phyloP scores from a whole-genome alignment of 1,140 invertebrate genomes.

The Parapsyche elsis region DNA sequence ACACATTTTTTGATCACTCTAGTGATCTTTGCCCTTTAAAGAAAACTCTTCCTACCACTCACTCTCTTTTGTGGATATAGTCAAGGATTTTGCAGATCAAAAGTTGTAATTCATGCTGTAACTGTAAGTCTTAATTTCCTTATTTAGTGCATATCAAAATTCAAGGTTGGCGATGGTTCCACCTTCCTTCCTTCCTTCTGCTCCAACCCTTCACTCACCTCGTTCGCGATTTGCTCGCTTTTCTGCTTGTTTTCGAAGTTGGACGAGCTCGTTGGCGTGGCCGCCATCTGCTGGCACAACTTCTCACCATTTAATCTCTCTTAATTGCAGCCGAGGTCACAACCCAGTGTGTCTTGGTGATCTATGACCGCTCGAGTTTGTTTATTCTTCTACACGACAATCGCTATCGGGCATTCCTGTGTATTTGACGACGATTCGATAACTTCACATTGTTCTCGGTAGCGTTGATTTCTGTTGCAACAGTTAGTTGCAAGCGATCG shows the following conservation, averaged over 20 bases:
- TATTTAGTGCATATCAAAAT: too few relatives aligned
- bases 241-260: background rate
- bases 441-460: background rate
- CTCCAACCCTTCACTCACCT: background rate
- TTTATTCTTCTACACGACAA: constrained; percentile 23
- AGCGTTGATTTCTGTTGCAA: too few relatives aligned
- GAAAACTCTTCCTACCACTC: too few relatives aligned
- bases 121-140: too few relatives aligned
- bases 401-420: constrained; percentile 3
- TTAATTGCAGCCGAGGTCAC: constrained; percentile 15
- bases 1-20: too few relatives aligned
- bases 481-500: background rate
- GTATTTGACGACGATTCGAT: constrained; percentile 13
- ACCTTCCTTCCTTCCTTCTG: background rate
- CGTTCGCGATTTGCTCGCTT: background rate
- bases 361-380: constrained; percentile 11
- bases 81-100: too few relatives aligned
- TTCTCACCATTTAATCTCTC: background rate
- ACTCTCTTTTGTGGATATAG: too few relatives aligned
- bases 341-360: background rate
- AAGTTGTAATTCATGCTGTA: too few relatives aligned
- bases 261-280: background rate
- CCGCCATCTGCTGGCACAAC: background rate
- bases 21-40: too few relatives aligned
- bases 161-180: background rate